Evolutionary conservation across 2,113 vertebrate genomes (phyloP).

Genomic region (Bungarus multicinctus): DNA sequence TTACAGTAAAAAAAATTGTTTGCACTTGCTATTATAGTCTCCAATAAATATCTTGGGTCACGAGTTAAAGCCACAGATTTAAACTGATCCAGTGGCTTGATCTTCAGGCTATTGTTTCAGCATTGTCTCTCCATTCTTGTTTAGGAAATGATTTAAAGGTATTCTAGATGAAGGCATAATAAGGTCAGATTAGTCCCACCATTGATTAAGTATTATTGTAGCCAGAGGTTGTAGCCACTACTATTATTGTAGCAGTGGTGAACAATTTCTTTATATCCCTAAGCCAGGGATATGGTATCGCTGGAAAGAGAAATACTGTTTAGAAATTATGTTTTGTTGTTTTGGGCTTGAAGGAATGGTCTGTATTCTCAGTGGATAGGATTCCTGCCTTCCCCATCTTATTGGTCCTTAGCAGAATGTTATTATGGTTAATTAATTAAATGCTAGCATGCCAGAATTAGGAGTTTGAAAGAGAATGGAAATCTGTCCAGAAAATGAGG

Average conservation of each 20-base stretch:
- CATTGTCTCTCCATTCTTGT: constrained; percentile 12
- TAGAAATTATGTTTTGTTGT: not conserved
- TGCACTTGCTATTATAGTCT: not conserved
- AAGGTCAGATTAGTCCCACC: not conserved
- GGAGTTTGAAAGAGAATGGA: not conserved
- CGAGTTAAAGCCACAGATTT: constrained; percentile 14
- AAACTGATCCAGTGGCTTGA: constrained; percentile 57
- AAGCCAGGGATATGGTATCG: not conserved
- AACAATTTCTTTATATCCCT: not conserved
- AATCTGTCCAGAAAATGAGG: not conserved
- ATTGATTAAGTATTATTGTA: not conserved
- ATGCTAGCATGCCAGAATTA: not conserved
- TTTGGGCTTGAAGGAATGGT: not conserved
- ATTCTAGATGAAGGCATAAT: not conserved
- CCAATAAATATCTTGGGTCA: not conserved
- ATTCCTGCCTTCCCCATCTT: not conserved
- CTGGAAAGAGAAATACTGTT: not conserved
- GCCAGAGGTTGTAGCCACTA: not conserved
- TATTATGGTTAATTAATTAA: not conserved
- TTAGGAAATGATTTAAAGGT: not conserved
- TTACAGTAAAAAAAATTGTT: not conserved
- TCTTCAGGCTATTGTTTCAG: not conserved
- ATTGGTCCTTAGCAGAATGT: not conserved
- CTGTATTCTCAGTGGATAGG: not conserved
- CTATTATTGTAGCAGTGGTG: too few species aligned